Percentiles rank a stretch among this genome's conserved stretches.
Evolutionary conservation across 2,888 invertebrate species (phyloP).

Genomic region (Epirrhoe alternata): DNA sequence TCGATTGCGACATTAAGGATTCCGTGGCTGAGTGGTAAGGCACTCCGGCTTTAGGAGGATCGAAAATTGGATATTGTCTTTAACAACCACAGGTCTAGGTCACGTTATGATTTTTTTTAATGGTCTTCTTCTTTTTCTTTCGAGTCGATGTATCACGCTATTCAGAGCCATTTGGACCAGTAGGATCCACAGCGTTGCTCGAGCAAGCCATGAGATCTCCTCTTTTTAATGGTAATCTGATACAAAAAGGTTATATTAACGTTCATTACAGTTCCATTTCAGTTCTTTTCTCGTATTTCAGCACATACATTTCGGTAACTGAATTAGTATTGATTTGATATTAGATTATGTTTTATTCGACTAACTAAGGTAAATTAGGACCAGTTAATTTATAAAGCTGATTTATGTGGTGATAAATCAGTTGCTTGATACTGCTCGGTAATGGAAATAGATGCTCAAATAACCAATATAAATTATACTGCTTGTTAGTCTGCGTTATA

Average conservation of each 20-base stretch:
- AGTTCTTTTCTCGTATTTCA: neutral
- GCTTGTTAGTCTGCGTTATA: neutral
- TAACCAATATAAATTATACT: neutral
- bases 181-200: too few species aligned
- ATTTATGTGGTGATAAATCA: constrained; percentile 26
- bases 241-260: neutral
- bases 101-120: too few species aligned
- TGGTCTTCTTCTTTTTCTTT: too few species aligned
- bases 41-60: too few species aligned
- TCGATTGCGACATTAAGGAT: too few species aligned
- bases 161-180: too few species aligned
- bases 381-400: constrained; percentile 19
- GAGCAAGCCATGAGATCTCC: too few species aligned
- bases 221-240: neutral
- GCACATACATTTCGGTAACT: constrained; percentile 2
- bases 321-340: constrained; percentile 39
- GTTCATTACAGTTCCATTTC: neutral
- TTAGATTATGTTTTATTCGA: constrained; percentile 33
- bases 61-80: too few species aligned
- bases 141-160: too few species aligned
- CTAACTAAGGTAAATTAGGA: constrained; percentile 21
- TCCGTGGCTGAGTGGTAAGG: too few species aligned
- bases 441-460: constrained; percentile 27
- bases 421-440: constrained; percentile 17
- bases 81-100: too few species aligned